A percentile compares a stretch with the other conserved stretches of the same genome.
Conservation (phyloP, 1,140 invertebrate species). For the Diabrotica undecimpunctata region DNA sequence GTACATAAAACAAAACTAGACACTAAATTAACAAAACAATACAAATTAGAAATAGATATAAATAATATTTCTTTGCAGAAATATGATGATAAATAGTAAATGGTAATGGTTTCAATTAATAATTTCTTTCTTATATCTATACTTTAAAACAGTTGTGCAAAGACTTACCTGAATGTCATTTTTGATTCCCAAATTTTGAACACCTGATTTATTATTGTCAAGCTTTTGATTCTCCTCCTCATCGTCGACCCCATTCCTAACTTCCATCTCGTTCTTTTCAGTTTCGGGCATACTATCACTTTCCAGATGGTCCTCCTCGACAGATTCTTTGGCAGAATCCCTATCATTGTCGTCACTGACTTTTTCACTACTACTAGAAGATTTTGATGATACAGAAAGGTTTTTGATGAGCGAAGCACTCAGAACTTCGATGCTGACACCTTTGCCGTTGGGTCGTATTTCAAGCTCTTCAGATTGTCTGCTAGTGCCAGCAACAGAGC, state of each 20-base stretch:
- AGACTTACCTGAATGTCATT: slow-evolving; percentile 19
- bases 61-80: too few species aligned
- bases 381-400: slow-evolving; percentile 32
- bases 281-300: slow-evolving; percentile 23
- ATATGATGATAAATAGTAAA: too few species aligned
- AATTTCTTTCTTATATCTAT: too few species aligned
- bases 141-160: too few species aligned
- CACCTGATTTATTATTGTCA: slow-evolving; percentile 14
- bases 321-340: slow-evolving; percentile 14
- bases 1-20: too few species aligned
- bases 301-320: slow-evolving; percentile 22
- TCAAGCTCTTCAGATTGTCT: slow-evolving; percentile 32
- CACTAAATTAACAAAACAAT: too few species aligned
- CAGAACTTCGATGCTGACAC: slow-evolving; percentile 23
- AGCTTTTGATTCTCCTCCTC: slow-evolving; percentile 15
- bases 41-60: too few species aligned
- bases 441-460: slow-evolving; percentile 15
- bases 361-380: slow-evolving; percentile 35
- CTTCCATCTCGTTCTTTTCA: slow-evolving; percentile 4
- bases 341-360: slow-evolving; percentile 27
- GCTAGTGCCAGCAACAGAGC: slow-evolving; percentile 36
- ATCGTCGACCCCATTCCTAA: slow-evolving; percentile 1
- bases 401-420: slow-evolving; percentile 32
- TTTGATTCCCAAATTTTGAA: slow-evolving; percentile 10
- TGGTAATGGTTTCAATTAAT: too few species aligned